phyloP scores from a whole-genome alignment of 2,113 vertebrate genomes.

The Melanerpes formicivorus region DNA sequence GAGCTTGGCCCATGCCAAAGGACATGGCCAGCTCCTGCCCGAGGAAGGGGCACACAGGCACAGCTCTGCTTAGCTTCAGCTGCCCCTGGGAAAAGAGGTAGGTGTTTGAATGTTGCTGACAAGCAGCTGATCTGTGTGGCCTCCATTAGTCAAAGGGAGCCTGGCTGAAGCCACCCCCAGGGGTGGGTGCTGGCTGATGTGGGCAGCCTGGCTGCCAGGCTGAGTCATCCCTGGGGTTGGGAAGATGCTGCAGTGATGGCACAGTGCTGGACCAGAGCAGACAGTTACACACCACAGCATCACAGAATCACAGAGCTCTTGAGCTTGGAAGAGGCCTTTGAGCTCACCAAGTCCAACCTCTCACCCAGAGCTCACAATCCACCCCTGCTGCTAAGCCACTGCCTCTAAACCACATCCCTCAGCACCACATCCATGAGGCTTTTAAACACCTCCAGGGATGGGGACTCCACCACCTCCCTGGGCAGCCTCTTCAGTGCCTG shows the following conservation, averaged over 20 bases:
- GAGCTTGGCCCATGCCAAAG: no score
- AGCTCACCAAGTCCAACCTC: no score
- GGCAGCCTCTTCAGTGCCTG: no score
- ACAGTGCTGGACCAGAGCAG: background rate
- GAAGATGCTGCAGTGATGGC: background rate
- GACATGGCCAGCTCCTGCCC: background rate
- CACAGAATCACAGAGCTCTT: no score
- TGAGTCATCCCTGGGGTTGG: background rate
- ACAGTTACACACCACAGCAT: rapidly evolving
- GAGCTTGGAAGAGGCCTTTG: no score
- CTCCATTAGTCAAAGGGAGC: background rate
- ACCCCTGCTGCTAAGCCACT: no score
- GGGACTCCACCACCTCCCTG: no score
- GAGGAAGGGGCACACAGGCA: rapidly evolving
- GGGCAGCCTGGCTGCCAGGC: background rate
- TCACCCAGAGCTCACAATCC: no score
- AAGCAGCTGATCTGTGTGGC: background rate
- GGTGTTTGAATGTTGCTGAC: background rate
- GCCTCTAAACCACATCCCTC: no score
- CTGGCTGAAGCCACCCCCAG: background rate
- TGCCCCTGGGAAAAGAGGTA: background rate
- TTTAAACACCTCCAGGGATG: no score
- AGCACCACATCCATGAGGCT: no score
- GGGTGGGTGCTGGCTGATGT: background rate
- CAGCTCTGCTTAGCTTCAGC: constrained; percentile 6